A percentile compares a stretch with the other conserved stretches of the same genome.
Evolutionary conservation across 2,113 vertebrate species (phyloP).

Genomic region (Xiphophorus hellerii): DNA sequence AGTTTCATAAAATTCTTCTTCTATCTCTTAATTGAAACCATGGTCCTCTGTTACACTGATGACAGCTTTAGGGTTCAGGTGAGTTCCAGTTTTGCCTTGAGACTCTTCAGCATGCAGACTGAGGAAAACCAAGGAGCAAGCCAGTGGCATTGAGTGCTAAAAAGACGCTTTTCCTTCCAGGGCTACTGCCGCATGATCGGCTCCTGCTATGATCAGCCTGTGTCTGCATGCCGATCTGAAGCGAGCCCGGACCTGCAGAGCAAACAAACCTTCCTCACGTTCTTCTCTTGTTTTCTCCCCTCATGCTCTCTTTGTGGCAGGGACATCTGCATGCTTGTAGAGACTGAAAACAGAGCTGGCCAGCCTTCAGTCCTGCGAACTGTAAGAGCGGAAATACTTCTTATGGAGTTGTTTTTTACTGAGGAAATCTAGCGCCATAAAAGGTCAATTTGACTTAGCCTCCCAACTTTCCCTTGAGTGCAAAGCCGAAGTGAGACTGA

Average conservation of each 20-base stretch:
- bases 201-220: constrained; percentile 37
- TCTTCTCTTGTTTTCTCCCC: constrained; percentile 40
- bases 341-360: background rate
- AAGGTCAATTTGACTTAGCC: too few relatives aligned
- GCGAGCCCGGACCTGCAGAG: constrained; percentile 57
- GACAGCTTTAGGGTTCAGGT: too few relatives aligned
- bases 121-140: background rate
- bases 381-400: too few relatives aligned
- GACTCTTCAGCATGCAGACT: background rate
- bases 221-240: constrained; percentile 46
- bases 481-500: too few relatives aligned
- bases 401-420: too few relatives aligned
- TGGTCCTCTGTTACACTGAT: background rate
- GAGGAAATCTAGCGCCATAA: too few relatives aligned
- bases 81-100: background rate
- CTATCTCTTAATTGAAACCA: background rate
- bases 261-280: constrained; percentile 54
- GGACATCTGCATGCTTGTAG: background rate
- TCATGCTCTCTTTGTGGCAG: background rate
- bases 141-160: background rate
- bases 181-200: background rate
- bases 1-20: background rate
- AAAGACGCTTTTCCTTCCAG: background rate
- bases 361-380: background rate
- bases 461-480: too few relatives aligned